Evolutionary conservation across 2,113 vertebrate genomes (phyloP).

Genomic region (Lophius piscatorius): DNA sequence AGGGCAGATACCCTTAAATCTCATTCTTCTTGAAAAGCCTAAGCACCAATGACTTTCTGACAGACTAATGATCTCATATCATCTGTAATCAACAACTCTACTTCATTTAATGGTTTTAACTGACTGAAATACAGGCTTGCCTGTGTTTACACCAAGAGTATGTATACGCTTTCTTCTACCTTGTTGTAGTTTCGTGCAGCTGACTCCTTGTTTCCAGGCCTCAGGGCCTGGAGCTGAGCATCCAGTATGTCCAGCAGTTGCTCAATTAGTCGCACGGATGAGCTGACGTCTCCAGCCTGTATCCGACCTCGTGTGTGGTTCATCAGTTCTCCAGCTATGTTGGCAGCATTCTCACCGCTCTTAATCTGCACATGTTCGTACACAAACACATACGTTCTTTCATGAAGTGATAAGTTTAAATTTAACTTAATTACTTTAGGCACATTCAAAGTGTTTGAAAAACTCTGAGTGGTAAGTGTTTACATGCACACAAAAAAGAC

Average conservation of each 20-base stretch:
- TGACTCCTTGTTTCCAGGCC: slow-evolving; percentile 89
- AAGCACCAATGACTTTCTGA: no score
- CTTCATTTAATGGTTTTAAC: no score
- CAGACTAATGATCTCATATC: no score
- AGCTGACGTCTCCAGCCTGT: slow-evolving; percentile 93
- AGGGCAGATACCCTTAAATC: no score
- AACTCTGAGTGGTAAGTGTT: background rate
- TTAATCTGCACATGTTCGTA: slow-evolving; percentile 84
- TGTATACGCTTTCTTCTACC: slow-evolving; percentile 70
- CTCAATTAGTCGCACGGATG: slow-evolving; percentile 91
- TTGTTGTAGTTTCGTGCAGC: slow-evolving; percentile 93
- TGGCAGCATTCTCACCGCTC: slow-evolving; percentile 94
- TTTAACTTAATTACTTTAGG: background rate
- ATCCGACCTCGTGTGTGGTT: slow-evolving; percentile 91
- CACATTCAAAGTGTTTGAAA: background rate
- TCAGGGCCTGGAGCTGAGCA: slow-evolving; percentile 90
- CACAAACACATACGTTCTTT: slow-evolving; percentile 19
- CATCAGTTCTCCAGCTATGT: slow-evolving; percentile 91
- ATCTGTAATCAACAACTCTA: no score
- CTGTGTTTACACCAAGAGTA: slow-evolving; percentile 1
- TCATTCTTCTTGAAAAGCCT: no score
- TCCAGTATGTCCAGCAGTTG: slow-evolving; percentile 95
- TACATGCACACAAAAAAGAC: background rate
- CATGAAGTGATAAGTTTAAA: no score
- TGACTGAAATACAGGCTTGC: slow-evolving; percentile 18